These are phyloP conservation scores for Prenolepis imparis DNA, from an alignment of 2,888 invertebrate genomes.

Conservation along the genomic window DNA sequence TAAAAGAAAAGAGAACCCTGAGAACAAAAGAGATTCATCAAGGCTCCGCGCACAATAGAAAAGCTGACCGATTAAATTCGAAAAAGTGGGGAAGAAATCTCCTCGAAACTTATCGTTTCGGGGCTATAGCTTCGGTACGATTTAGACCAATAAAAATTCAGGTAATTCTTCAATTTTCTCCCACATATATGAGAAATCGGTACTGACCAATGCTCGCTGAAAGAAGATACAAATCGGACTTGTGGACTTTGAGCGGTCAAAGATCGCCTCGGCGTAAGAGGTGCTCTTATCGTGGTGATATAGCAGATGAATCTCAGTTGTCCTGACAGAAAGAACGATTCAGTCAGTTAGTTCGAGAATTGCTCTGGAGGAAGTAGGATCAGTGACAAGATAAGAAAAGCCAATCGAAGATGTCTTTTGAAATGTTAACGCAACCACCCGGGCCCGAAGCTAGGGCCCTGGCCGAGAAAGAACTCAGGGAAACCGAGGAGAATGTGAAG, in stretches of 20 bases:
- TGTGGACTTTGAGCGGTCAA: slow-evolving; percentile 85
- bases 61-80: background rate
- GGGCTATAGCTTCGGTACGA: background rate
- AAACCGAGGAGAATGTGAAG: slow-evolving; percentile 85
- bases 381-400: background rate
- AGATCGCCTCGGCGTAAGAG: slow-evolving; percentile 83
- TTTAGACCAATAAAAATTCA: background rate
- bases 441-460: slow-evolving; percentile 78
- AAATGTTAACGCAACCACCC: slow-evolving; percentile 71
- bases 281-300: slow-evolving; percentile 68
- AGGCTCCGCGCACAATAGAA: background rate
- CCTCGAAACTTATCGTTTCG: background rate
- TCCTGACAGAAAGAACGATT: slow-evolving; percentile 75
- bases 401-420: slow-evolving; percentile 75
- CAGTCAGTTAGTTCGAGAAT: background rate
- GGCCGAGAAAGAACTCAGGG: slow-evolving; percentile 85
- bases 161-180: background rate
- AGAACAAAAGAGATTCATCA: background rate
- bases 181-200: background rate
- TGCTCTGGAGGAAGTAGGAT: background rate
- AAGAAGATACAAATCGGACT: background rate
- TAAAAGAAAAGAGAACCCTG: background rate
- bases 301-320: slow-evolving; percentile 79
- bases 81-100: background rate
- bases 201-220: background rate